Evolutionary conservation across 2,888 invertebrate genomes (phyloP), one percentile per base, ranked within the genome.

Genomic region (Drosophila maculinotata): DNA sequence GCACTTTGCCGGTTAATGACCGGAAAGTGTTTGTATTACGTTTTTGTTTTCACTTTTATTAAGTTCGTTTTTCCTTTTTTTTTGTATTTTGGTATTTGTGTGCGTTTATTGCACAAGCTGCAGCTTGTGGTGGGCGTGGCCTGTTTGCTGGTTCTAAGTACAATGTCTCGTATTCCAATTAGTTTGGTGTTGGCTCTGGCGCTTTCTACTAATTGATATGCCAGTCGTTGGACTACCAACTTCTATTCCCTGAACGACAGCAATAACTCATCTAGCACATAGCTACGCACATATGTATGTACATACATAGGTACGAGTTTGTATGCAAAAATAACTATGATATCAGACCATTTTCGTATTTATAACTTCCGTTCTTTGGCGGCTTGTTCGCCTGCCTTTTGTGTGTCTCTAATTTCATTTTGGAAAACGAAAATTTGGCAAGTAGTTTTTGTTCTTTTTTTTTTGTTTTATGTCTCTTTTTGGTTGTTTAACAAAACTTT

Each of bases 121-220:
- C 63, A 76, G 39, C 53, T 39, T 41, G 30, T 28, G 53, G 36
- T 69, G 71, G 83, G 71, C 63, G 72, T 76, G 76, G 64, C 60
- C 1, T n/a, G 12, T n/a, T n/a, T n/a, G n/a, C n/a, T n/a, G n/a
- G 17, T 38, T 12, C 15, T 39, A 7, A 10, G 12, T 17, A 56
- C 38, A 65, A 41, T 62, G 53, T 48, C 23, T 31, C 36, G 31
- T 57, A 35, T 62, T 54, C 10, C 77, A 76, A 45, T 54, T 60
- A 59, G 56, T 48, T 64, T 84, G 88, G 84, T 63, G 88, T 83
- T 66, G 82, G 56, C 85, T 66, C 51, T 42, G 53, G 20, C 67
- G 84, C 87, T 88, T 88, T 88, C 81, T 83, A 76, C 88, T 81
- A 86, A 81, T 81, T 88, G 87, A 80, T 87, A 88, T 88, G 80